Evolutionary conservation across 2,888 invertebrate genomes (phyloP).

Genomic region (Stenolophus ochropezus): DNA sequence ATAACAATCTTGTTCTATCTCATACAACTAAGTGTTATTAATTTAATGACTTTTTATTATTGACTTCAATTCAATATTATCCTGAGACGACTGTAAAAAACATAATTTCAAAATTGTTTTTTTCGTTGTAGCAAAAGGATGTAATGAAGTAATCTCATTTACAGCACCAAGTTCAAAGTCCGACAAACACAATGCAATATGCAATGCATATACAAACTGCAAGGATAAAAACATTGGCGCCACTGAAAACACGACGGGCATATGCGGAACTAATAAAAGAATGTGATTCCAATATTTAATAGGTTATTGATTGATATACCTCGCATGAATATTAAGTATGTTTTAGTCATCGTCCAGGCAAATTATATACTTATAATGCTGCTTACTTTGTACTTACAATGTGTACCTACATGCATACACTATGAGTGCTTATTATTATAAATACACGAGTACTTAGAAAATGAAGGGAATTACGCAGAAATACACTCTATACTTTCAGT

Average conservation of each 20-base stretch:
- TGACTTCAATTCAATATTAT: no score
- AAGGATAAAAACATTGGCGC: not conserved
- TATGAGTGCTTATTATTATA: not conserved
- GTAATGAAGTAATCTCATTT: not conserved
- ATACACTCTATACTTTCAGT: not conserved
- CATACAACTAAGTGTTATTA: no score
- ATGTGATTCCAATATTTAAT: not conserved
- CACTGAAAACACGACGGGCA: not conserved
- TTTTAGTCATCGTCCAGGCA: not conserved
- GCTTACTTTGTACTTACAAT: not conserved
- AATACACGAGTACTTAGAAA: not conserved
- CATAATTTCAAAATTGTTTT: no score
- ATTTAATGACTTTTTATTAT: no score
- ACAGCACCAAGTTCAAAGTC: not conserved
- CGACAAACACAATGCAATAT: not conserved
- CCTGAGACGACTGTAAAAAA: no score
- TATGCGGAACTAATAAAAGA: not conserved
- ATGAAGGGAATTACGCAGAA: not conserved
- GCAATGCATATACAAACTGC: not conserved
- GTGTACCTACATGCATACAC: not conserved
- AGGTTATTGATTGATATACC: not conserved
- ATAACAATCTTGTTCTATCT: no score
- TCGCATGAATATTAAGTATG: not conserved
- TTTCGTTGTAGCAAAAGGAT: no score
- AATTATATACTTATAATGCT: not conserved